Conservation (phyloP, 2,888 invertebrate genomes). For the Oligia fasciuncula region DNA sequence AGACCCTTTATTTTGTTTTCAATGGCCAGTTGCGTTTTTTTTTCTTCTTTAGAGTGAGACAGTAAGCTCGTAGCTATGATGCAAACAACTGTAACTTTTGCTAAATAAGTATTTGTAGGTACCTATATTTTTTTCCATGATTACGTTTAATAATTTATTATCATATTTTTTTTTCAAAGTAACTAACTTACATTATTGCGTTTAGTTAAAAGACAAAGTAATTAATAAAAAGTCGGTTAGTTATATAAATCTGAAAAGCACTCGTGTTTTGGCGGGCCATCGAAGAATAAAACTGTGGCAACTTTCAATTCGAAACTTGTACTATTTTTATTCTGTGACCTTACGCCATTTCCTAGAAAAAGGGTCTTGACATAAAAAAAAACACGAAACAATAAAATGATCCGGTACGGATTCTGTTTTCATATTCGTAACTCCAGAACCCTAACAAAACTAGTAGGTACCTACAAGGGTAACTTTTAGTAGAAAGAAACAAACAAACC, state of each 20-base stretch:
- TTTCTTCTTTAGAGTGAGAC: background rate
- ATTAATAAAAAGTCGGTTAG: background rate
- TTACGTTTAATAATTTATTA: background rate
- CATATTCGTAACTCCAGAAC: slow-evolving; percentile 10
- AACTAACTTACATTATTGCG: background rate
- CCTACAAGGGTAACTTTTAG: slow-evolving; percentile 12
- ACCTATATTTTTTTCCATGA: background rate
- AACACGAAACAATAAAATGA: slow-evolving; percentile 40
- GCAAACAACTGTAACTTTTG: background rate
- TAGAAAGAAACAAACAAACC: background rate
- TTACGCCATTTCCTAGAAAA: slow-evolving; percentile 32
- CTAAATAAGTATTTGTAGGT: too few relatives aligned
- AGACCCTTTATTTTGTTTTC: slow-evolving; percentile 1
- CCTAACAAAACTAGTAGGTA: background rate
- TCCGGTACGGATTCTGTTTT: slow-evolving; percentile 38
- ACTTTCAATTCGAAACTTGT: slow-evolving; percentile 22
- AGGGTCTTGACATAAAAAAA: slow-evolving; percentile 45
- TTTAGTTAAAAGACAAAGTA: background rate
- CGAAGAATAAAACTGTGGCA: slow-evolving; percentile 11
- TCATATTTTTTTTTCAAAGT: background rate
- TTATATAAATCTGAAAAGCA: background rate
- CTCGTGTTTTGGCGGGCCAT: slow-evolving; percentile 9
- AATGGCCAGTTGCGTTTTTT: background rate
- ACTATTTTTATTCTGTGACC: background rate
- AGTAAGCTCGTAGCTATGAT: background rate